Percentiles rank a stretch among this genome's conserved stretches.
phyloP scores from a whole-genome alignment of 2,888 invertebrate genomes.

The Rotaria macrura region DNA sequence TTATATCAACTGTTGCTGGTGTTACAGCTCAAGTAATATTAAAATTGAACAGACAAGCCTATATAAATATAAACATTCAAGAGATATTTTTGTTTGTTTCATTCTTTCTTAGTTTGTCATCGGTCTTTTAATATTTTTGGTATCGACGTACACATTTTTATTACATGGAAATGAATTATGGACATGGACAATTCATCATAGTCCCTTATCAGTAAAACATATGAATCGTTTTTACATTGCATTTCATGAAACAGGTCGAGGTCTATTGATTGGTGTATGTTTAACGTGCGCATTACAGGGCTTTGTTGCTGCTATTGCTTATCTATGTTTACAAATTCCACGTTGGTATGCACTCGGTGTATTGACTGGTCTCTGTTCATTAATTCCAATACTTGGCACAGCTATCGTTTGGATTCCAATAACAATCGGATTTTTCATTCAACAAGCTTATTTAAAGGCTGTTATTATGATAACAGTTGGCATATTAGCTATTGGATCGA shows the following conservation, averaged over 20 bases:
- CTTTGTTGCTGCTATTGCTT: slow-evolving; percentile 13
- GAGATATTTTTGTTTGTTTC: not conserved
- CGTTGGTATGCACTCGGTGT: not conserved
- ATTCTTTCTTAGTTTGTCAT: not conserved
- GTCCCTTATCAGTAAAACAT: slow-evolving; percentile 1
- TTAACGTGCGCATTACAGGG: slow-evolving; percentile 5
- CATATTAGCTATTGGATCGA: not conserved
- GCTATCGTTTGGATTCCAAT: slow-evolving; percentile 10
- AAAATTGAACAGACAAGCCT: not conserved
- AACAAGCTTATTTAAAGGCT: not conserved
- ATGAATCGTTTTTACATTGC: slow-evolving; percentile 1
- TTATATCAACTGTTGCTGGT: not conserved
- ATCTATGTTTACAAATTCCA: slow-evolving; percentile 17
- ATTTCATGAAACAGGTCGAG: slow-evolving; percentile 15
- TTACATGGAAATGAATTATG: not conserved
- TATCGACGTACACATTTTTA: not conserved
- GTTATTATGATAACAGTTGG: not conserved
- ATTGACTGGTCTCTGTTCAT: slow-evolving; percentile 2
- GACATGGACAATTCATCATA: not conserved
- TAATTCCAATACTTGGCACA: slow-evolving; percentile 15
- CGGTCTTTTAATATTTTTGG: not conserved
- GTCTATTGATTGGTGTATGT: slow-evolving; percentile 16
- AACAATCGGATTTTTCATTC: not conserved
- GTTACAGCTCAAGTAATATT: not conserved
- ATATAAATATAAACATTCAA: not conserved